These are phyloP conservation scores for Arion vulgaris DNA, from an alignment of 1,140 invertebrate genomes.

Conservation along the genomic window DNA sequence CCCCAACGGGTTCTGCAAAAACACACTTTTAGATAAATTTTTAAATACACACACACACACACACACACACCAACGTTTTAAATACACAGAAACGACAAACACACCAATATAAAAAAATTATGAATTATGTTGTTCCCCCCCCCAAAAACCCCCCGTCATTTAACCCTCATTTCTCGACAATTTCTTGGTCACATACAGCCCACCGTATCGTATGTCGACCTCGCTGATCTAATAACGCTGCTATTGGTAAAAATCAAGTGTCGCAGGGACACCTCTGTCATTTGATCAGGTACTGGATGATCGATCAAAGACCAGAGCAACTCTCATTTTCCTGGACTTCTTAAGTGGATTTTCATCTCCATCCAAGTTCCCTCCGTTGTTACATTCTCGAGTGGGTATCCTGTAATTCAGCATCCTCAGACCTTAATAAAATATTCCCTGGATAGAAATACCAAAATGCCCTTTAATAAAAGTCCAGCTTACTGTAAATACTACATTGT, in stretches of 20 bases:
- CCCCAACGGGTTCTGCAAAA: too few species aligned
- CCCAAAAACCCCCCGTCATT: too few species aligned
- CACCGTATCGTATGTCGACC: neutral
- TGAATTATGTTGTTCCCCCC: too few species aligned
- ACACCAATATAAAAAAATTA: too few species aligned
- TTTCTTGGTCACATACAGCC: neutral
- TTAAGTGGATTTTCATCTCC: slow-evolving; percentile 1
- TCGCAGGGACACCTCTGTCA: slow-evolving; percentile 5
- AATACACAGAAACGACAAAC: too few species aligned
- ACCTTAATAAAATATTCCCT: too few species aligned
- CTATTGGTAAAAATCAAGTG: slow-evolving; percentile 15
- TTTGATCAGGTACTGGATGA: slow-evolving; percentile 20
- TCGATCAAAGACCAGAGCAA: slow-evolving; percentile 16
- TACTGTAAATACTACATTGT: too few species aligned
- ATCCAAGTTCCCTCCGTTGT: neutral
- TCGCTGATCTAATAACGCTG: slow-evolving; percentile 16
- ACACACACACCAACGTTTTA: too few species aligned
- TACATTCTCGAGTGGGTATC: neutral
- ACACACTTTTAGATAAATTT: too few species aligned
- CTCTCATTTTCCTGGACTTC: slow-evolving; percentile 19
- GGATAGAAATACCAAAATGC: too few species aligned
- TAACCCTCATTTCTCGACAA: neutral
- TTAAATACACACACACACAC: too few species aligned
- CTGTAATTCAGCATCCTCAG: slow-evolving; percentile 3
- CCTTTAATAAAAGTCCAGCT: too few species aligned